These are phyloP conservation scores for Epizoanthus fatuus DNA, from an alignment of 92 coral and sea anemone species.

Conservation along the genomic window DNA sequence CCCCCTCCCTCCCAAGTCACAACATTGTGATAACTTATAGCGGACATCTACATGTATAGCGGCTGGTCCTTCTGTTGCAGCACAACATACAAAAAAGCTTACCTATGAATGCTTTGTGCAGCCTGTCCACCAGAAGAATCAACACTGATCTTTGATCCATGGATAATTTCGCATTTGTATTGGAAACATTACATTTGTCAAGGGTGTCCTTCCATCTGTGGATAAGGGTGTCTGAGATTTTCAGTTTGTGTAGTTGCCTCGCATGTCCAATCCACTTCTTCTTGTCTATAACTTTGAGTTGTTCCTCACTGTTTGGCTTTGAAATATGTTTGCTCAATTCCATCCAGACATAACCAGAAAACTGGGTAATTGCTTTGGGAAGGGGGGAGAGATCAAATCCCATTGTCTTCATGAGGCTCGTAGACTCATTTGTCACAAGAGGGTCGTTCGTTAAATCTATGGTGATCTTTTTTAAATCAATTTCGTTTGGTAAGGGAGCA, in stretches of 20 bases:
- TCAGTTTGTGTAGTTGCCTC: constrained; percentile 38
- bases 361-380: background rate
- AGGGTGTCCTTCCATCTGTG: constrained; percentile 47
- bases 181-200: background rate
- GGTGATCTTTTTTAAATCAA: background rate
- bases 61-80: too few species aligned
- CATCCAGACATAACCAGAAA: constrained; percentile 10
- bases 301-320: constrained; percentile 7
- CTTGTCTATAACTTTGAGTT: constrained; percentile 1
- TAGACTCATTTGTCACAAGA: background rate
- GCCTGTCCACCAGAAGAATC: constrained; percentile 38
- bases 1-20: too few species aligned
- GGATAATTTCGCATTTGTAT: background rate
- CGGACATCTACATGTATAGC: too few species aligned
- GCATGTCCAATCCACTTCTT: constrained; percentile 50
- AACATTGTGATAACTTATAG: too few species aligned
- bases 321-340: background rate
- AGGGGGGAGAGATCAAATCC: background rate
- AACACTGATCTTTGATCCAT: constrained; percentile 24
- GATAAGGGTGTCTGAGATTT: constrained; percentile 28
- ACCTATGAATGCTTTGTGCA: constrained; percentile 38
- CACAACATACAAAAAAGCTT: background rate
- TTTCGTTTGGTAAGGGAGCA: background rate
- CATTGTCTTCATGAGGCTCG: background rate
- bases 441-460: background rate